Conservation (phyloP, 2,113 vertebrate genomes). For the Lethenteron camtschaticum region DNA sequence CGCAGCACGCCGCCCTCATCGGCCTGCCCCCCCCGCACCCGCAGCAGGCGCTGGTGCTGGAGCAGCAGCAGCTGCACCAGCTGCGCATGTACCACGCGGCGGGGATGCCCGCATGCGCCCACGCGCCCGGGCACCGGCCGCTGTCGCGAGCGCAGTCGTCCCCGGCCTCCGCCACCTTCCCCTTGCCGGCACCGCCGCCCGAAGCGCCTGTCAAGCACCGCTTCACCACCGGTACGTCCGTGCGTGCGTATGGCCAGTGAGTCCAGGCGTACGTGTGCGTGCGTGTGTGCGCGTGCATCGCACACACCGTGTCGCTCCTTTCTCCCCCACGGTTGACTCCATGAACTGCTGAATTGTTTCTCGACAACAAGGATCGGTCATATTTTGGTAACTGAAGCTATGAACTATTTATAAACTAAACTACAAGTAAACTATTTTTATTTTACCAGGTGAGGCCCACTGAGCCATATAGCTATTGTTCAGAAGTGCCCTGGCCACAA, state of each 20-base stretch:
- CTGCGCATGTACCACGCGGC: conserved; percentile 77
- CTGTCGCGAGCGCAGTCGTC: conserved; percentile 85
- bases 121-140: conserved; percentile 56
- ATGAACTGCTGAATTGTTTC: too few relatives aligned
- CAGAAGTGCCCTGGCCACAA: too few relatives aligned
- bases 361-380: too few relatives aligned
- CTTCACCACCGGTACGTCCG: conserved; percentile 60
- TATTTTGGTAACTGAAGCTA: too few relatives aligned
- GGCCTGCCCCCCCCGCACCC: conserved; percentile 7
- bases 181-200: conserved; percentile 55
- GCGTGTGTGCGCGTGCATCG: background rate
- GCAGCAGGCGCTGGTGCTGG: conserved; percentile 73
- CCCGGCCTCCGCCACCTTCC: conserved; percentile 64
- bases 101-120: conserved; percentile 43
- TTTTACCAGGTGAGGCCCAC: too few relatives aligned
- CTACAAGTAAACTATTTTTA: too few relatives aligned
- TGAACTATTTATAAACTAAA: too few relatives aligned
- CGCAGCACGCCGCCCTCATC: background rate
- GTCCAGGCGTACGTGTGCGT: too few relatives aligned
- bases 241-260: background rate
- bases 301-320: background rate
- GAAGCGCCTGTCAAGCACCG: conserved; percentile 39
- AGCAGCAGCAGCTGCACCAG: conserved; percentile 88
- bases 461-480: too few relatives aligned
- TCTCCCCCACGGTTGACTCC: background rate